These are phyloP conservation scores for Cladorhizidae sp. DNA, from an alignment of 37 sponge, comb jelly and placozoan species.

Conservation along the genomic window DNA sequence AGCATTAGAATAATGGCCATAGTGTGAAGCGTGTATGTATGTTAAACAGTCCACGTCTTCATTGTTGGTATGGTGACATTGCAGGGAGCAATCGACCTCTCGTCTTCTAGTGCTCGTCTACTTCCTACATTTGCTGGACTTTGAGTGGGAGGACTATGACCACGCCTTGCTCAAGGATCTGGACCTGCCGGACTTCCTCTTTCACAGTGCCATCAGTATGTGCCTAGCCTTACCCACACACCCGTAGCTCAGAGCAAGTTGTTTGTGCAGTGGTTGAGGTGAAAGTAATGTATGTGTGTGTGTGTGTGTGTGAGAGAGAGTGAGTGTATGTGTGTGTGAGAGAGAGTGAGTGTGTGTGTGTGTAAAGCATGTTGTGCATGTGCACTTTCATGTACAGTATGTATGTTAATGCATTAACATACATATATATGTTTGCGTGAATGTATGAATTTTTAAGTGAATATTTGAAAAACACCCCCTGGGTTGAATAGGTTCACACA, in stretches of 20 bases:
- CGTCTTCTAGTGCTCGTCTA: conserved; percentile 28
- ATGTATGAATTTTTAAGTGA: too few relatives aligned
- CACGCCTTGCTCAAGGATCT: conserved; percentile 61
- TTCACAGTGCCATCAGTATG: conserved; percentile 65
- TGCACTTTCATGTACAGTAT: too few relatives aligned
- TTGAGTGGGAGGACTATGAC: conserved; percentile 89
- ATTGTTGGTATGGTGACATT: neutral
- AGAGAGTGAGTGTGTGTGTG: too few relatives aligned
- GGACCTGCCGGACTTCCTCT: conserved; percentile 67
- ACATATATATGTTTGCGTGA: too few relatives aligned
- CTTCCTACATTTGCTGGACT: conserved; percentile 70
- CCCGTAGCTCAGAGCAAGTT: too few relatives aligned
- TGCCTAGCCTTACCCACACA: too few relatives aligned
- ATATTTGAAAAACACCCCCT: too few relatives aligned
- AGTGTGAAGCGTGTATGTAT: neutral
- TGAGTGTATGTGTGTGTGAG: too few relatives aligned
- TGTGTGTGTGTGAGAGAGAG: neutral
- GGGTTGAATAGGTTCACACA: too few relatives aligned
- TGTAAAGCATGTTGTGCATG: too few relatives aligned
- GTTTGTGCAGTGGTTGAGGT: neutral
- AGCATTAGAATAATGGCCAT: too few relatives aligned
- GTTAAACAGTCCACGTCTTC: neutral
- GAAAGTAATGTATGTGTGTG: neutral
- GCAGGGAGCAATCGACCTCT: conserved; percentile 27
- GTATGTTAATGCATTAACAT: too few relatives aligned